These are phyloP conservation scores for Telmatochromis sp. DNA, from an alignment of 2,113 vertebrate species.

Conservation along the genomic window DNA sequence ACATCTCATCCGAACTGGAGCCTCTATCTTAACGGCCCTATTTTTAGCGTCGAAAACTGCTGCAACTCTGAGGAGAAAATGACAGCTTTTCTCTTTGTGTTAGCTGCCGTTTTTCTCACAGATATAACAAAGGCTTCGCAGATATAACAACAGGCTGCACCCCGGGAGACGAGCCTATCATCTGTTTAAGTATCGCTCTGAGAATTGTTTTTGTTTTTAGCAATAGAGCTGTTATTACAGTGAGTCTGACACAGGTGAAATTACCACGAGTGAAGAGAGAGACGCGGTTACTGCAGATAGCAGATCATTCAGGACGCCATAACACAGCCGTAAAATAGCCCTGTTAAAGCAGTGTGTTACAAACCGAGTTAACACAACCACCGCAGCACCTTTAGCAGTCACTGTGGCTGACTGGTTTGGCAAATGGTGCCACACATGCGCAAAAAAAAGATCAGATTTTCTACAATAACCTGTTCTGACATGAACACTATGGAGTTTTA, in stretches of 20 bases:
- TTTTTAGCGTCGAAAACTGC: not conserved
- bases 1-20: not conserved
- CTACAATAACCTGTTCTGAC: not conserved
- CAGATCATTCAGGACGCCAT: not conserved
- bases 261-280: not conserved
- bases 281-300: not conserved
- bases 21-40: not conserved
- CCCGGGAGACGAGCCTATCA: conserved; percentile 23
- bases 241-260: conserved; percentile 11
- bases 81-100: not conserved
- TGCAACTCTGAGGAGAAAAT: not conserved
- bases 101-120: not conserved
- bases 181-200: conserved; percentile 47
- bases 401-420: conserved; percentile 5
- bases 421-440: not conserved
- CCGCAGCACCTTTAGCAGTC: conserved; percentile 21
- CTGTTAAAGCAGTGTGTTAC: conserved; percentile 41
- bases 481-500: not conserved
- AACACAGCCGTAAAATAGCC: conserved; percentile 29
- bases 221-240: conserved; percentile 37
- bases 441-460: not conserved
- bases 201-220: conserved; percentile 36
- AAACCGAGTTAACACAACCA: conserved; percentile 39
- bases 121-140: not conserved
- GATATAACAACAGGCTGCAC: conserved; percentile 26